Conservation (phyloP, 1,140 invertebrate genomes). For the Brachionus manjavacas region DNA sequence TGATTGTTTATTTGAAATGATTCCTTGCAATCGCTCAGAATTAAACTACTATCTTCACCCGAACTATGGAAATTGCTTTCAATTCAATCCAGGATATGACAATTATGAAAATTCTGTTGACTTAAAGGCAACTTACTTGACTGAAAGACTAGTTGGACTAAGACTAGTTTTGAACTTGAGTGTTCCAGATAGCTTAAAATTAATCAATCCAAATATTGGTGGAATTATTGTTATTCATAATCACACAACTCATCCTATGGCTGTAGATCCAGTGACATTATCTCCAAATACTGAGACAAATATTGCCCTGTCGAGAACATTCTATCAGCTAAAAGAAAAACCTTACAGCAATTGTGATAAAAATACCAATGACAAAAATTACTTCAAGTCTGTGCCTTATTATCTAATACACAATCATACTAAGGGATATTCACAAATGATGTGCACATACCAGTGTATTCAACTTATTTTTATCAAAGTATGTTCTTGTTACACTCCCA, state of each 20-base stretch:
- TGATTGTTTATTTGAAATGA: not conserved
- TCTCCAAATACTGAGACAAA: conserved; percentile 11
- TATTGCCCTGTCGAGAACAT: not conserved
- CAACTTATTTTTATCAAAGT: not conserved
- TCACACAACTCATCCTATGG: not conserved
- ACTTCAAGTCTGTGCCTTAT: not conserved
- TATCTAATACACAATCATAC: not conserved
- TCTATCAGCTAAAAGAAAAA: not conserved
- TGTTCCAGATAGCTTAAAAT: not conserved
- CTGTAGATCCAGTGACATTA: not conserved
- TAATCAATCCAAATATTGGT: not conserved
- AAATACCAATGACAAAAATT: not conserved
- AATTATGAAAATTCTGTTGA: not conserved
- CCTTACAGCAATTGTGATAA: not conserved
- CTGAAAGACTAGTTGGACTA: not conserved
- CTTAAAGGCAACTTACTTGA: not conserved
- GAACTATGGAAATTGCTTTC: conserved; percentile 17
- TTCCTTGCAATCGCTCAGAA: not conserved
- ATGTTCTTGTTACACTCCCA: not conserved
- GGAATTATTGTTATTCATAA: conserved; percentile 32
- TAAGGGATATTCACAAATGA: not conserved
- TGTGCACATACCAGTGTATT: not conserved
- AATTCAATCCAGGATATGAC: not conserved
- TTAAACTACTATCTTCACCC: not conserved
- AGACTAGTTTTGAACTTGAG: not conserved